Base-by-base conservation (phyloP, 2,888 invertebrate genomes). In the Sussaba pulchella region DNA sequence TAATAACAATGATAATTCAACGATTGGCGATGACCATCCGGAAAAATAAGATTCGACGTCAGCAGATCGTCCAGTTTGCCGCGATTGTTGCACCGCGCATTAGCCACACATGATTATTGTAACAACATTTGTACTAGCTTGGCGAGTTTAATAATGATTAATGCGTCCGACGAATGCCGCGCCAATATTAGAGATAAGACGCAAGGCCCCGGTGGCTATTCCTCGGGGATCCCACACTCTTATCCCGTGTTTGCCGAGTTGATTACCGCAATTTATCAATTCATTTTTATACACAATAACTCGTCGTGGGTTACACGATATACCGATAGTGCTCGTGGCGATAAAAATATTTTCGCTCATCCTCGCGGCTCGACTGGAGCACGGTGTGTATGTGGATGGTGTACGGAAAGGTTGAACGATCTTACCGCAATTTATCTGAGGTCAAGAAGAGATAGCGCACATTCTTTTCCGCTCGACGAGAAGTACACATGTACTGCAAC, bases 201-300 rank as follows among this genome's bases (percentile, higher is more conserved):
- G 31, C 63, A 74, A 50, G 67, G 52, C 24, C 61, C 71, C 74
- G 73, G 73, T 78, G 12, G 31, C 69, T 61, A 2, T 31, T 31
- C 6, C 50, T 69, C 52, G 66, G 19, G 8, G 47, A 47, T 47
- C 31, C 57, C 47, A 52, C 36, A 57, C 43, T 45, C 63, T 39
- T 24, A n/a, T 31, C 31, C 39, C 41, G 21, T 81, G 76, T 81
- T 70, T 77, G 73, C 54, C 61, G 57, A 78, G 70, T 83, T 83
- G 83, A 83, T 83, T 83, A 81, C 78, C 47, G 64, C 78, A 54
- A 82, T 83, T 80, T 83, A 80, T 83, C 82, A 82, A 78, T 72
- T 41, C 39, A 78, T 79, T 83, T 76, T 36, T 63, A 24, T 63
- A 59, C 41, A 17, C 0, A 54, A 63, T 69, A 57, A 70, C 52